Evolutionary conservation across 2,113 vertebrate species (phyloP).

Genomic region (Ctenodactylus gundi): DNA sequence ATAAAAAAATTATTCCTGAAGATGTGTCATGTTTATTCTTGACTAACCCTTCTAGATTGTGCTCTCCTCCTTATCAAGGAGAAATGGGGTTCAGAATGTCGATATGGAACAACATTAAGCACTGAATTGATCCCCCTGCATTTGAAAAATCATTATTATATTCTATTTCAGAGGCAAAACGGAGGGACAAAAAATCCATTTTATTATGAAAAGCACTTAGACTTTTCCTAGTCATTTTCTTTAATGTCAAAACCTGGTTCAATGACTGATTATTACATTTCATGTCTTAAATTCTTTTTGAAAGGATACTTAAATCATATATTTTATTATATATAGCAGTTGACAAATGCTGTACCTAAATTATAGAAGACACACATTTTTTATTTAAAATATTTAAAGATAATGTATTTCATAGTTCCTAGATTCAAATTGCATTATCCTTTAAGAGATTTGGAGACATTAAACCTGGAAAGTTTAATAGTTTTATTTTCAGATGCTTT

Average conservation of each 20-base stretch:
- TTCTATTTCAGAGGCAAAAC: neutral
- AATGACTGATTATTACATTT: neutral
- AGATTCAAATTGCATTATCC: neutral
- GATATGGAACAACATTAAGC: neutral
- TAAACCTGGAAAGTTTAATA: neutral
- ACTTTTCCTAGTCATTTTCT: neutral
- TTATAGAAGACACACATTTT: neutral
- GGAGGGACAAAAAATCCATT: neutral
- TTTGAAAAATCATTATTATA: neutral
- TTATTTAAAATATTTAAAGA: neutral
- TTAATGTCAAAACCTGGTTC: neutral
- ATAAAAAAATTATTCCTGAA: neutral
- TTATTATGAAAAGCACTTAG: neutral
- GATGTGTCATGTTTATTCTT: neutral
- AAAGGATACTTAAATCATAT: neutral
- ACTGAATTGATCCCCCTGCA: neutral
- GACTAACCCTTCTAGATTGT: neutral
- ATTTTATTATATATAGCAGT: neutral
- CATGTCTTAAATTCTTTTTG: neutral
- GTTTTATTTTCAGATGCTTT: constrained; percentile 8
- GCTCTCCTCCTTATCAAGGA: neutral
- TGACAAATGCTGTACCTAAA: neutral
- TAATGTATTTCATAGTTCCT: neutral
- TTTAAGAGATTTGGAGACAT: constrained; percentile 8
- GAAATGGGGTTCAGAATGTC: fast-evolving